Evolutionary conservation across 2,888 invertebrate species (phyloP), one percentile per base, ranked within the genome.

Genomic region (Therioaphis trifolii): DNA sequence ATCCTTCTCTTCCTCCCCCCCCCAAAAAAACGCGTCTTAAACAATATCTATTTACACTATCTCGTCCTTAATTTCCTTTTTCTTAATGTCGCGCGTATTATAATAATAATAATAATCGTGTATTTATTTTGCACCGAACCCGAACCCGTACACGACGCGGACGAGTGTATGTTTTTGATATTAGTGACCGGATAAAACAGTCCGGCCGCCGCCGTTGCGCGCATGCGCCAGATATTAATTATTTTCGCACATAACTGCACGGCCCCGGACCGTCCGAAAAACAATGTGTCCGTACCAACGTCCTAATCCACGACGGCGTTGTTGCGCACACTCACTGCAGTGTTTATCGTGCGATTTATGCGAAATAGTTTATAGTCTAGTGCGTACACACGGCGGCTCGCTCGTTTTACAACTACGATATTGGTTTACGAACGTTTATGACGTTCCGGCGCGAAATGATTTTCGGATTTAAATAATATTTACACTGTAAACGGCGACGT

Each of bases 21-120:
- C n/a, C n/a, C n/a, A n/a, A n/a, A n/a, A n/a, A n/a, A n/a, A n/a
- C n/a, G n/a, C 9, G 58, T 55, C 18, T 46, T 76, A 18, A 27
- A 2, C 14, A 27, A 14, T 75, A 58, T 75, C 40, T 76, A 76
- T 63, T n/a, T 46, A 46, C 14, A 29, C 12, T 27, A 69, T 79
- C 68, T 79, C n/a, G 15, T 24, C 21, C 29, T 63, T 63, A 46
- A 63, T 77, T 77, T 77, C 49, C 49, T 49, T 77, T 77, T 66
- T 52, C 52, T 72, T 52, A 35, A 72, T 72, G 35, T 72, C n/a
- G 14, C 1, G 12, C 5, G n/a, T 24, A 24, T 58, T 24, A 46
- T 46, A 35, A 35, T 35, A 55, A 52, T n/a, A n/a, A 52, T 21
- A 58, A 58, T 11, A 58, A 58, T 58, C 12, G 5, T 58, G 35